These are phyloP conservation scores for Phaenicophaeus curvirostris DNA, from an alignment of 2,797 vertebrate species.

Conservation along the genomic window DNA sequence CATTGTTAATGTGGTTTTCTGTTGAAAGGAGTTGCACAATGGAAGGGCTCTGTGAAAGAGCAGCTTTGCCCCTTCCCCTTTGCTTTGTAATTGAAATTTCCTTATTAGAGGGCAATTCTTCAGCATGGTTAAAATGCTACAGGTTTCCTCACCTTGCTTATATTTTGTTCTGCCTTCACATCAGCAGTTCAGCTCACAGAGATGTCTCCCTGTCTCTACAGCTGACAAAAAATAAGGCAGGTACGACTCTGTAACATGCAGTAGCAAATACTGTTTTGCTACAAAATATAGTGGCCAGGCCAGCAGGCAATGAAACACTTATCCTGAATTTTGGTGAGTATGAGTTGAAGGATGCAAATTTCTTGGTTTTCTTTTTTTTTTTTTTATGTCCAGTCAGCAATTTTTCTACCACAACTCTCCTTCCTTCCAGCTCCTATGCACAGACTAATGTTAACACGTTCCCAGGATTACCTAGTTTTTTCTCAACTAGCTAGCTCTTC, in stretches of 20 bases:
- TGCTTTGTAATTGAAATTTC: background rate
- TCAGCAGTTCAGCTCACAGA: background rate
- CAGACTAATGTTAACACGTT: background rate
- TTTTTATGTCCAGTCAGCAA: background rate
- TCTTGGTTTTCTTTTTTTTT: background rate
- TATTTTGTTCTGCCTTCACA: background rate
- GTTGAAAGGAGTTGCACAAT: background rate
- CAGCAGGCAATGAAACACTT: background rate
- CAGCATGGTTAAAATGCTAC: background rate
- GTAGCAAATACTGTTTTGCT: background rate
- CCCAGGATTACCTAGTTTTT: background rate
- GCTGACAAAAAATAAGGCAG: background rate
- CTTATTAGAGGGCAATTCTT: background rate
- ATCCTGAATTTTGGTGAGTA: background rate
- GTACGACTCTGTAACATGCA: background rate
- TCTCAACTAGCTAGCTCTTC: background rate
- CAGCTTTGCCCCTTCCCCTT: background rate
- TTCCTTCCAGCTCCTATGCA: fast-evolving
- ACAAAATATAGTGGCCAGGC: fast-evolving
- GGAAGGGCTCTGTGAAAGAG: background rate
- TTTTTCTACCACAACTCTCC: background rate
- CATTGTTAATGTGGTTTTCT: conserved; percentile 6
- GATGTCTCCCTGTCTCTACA: background rate
- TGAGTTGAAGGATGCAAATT: background rate
- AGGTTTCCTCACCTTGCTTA: background rate